Evolutionary conservation across 2,888 invertebrate genomes (phyloP), one percentile per base, ranked within the genome.

Genomic region (Philonicus albiceps): DNA sequence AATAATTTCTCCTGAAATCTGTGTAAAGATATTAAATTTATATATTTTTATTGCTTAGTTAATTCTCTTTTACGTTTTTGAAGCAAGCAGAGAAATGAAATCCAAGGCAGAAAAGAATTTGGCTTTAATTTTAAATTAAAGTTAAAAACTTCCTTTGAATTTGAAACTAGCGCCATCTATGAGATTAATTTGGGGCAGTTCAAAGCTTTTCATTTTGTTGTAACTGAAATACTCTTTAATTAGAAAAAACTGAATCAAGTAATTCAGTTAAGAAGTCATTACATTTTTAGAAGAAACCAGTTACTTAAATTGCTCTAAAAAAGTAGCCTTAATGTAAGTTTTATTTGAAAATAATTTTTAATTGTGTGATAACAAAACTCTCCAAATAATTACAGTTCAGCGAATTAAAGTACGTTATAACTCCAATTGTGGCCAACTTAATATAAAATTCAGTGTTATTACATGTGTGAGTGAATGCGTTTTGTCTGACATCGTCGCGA

Each of bases 401-500:
- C 19, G 64, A 8, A 64, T 37, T 8, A 22, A 22, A 7, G 16
- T 53, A 53, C 76, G 81, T 64, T 30, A 64, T 16, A 31, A 22
- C 5, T 1, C n/a, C 8, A 74, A 85, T 53, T 75, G 85, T 6
- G 27, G 49, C 75, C 49, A 85, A 53, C 85, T 85, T 85, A 31
- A 75, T 53, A 75, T 85, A 53, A 85, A 86, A 75, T 85, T 83
- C 43, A 87, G 86, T 87, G 87, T 86, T 87, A 85, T 85, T 88
- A 87, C 93, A 93, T 89, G 91, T 91, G 93, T 94, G 93, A 93
- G 93, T 93, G 93, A 93, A 93, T 94, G 88, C 87, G 87, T 88
- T 88, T 94, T 93, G 93, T 93, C 93, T 93, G 94, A 94, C 93
- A 94, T 94, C 94, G 94, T 93, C 93, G 94, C 93, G 93, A 93